Conservation (phyloP, 2,797 vertebrate species). For the Chelidonichthys spinosus region DNA sequence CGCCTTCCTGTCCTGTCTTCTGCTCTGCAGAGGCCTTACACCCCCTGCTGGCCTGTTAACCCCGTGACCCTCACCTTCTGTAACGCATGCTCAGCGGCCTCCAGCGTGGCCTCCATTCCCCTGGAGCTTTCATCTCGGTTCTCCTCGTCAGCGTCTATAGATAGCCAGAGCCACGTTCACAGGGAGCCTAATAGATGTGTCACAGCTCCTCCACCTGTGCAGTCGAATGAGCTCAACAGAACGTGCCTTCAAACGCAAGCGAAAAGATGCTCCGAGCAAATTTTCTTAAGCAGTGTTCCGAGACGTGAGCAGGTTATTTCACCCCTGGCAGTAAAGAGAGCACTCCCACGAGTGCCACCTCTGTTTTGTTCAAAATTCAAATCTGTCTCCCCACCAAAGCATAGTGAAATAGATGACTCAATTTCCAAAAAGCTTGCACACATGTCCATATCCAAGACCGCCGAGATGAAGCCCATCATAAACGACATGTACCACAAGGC, state of each 20-base stretch:
- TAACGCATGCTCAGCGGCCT: slow-evolving; percentile 83
- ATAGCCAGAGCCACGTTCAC: slow-evolving; percentile 51
- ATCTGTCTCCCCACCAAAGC: slow-evolving; percentile 27
- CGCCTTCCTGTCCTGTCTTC: slow-evolving; percentile 83
- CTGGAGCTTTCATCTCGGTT: slow-evolving; percentile 67
- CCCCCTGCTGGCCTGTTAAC: slow-evolving; percentile 85
- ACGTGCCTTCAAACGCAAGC: slow-evolving; percentile 15
- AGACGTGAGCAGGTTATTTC: slow-evolving; percentile 55
- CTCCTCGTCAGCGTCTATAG: slow-evolving; percentile 62
- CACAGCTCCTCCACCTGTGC: slow-evolving; percentile 36
- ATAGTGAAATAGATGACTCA: slow-evolving; percentile 15
- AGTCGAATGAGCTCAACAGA: slow-evolving; percentile 22
- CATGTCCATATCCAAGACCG: slow-evolving; percentile 27
- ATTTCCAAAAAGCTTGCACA: slow-evolving; percentile 8
- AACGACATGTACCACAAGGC: slow-evolving; percentile 16
- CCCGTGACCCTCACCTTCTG: slow-evolving; percentile 80
- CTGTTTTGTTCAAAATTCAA: slow-evolving; percentile 48
- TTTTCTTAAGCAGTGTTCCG: slow-evolving; percentile 9
- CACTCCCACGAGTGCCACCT: slow-evolving; percentile 7
- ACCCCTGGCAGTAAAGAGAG: slow-evolving; percentile 14
- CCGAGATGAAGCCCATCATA: slow-evolving; percentile 31
- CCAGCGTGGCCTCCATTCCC: slow-evolving; percentile 80
- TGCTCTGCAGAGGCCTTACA: slow-evolving; percentile 80
- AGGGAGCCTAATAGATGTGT: slow-evolving; percentile 40
- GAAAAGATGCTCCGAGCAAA: slow-evolving; percentile 36